Conservation (phyloP, 2,797 vertebrate species). For the Cheracebus regulus region DNA sequence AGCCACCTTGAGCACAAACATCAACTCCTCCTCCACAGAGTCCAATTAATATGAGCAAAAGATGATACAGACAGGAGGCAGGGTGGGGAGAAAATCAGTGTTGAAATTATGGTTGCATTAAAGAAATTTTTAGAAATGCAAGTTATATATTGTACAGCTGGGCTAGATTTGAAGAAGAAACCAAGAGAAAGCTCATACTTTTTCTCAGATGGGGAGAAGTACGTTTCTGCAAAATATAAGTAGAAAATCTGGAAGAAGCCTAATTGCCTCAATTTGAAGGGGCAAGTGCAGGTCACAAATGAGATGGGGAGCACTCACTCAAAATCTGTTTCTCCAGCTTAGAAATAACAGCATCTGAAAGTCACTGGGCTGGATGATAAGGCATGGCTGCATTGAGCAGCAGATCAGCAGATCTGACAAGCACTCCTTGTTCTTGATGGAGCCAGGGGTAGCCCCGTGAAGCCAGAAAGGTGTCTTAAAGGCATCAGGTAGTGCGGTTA, state of each 20-base stretch:
- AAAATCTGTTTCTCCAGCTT: neutral
- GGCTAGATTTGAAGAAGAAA: neutral
- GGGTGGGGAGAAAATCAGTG: neutral
- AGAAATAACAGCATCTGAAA: neutral
- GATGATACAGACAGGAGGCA: neutral
- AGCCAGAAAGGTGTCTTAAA: neutral
- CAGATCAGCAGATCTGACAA: neutral
- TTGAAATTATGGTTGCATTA: neutral
- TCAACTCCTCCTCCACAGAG: neutral
- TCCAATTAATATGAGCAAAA: neutral
- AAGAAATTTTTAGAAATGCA: neutral
- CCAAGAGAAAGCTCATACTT: neutral
- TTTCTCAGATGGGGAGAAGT: neutral
- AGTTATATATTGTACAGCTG: neutral
- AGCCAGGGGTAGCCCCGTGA: neutral
- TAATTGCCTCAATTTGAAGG: neutral
- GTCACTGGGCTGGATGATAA: neutral
- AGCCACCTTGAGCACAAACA: neutral
- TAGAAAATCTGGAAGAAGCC: neutral
- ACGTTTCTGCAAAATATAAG: neutral
- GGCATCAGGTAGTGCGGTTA: neutral
- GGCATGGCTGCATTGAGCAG: neutral
- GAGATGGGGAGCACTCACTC: accelerated
- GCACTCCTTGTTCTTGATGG: neutral
- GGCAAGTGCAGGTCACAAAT: neutral